phyloP scores from a whole-genome alignment of 2,888 invertebrate species.

The Panzeria rudis region DNA sequence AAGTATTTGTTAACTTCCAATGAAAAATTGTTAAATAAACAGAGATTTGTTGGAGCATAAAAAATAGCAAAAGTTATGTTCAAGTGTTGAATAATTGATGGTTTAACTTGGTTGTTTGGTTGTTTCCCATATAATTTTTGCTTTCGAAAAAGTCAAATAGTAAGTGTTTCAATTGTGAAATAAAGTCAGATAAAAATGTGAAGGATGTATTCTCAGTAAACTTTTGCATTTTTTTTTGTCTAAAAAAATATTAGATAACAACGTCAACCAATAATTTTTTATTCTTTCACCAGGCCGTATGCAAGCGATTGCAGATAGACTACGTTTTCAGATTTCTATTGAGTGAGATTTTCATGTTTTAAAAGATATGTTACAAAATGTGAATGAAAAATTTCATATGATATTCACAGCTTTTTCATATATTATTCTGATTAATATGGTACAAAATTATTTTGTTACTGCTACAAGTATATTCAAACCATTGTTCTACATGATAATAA shows the following conservation, averaged over 20 bases:
- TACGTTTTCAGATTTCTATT: no score
- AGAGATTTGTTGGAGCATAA: conserved; percentile 17
- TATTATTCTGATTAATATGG: no score
- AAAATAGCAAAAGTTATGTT: conserved; percentile 26
- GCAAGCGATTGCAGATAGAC: no score
- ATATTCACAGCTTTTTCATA: no score
- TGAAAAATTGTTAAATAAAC: conserved; percentile 34
- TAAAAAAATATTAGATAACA: background rate
- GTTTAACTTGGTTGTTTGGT: background rate
- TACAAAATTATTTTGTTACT: no score
- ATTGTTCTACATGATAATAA: no score
- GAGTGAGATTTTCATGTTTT: no score
- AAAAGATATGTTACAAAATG: no score
- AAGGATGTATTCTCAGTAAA: background rate
- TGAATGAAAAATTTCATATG: no score
- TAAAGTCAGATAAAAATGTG: background rate
- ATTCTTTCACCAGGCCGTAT: no score
- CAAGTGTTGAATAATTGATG: conserved; percentile 41
- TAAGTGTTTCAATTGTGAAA: conserved; percentile 4
- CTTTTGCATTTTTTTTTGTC: background rate
- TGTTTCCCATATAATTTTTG: background rate
- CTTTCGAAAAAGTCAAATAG: conserved; percentile 6
- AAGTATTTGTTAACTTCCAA: background rate
- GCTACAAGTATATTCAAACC: no score
- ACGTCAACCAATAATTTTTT: no score